Evolutionary conservation across 1,140 invertebrate genomes (phyloP), one percentile per base, ranked within the genome.

Genomic region (Macrotrachela quadricornifera): DNA sequence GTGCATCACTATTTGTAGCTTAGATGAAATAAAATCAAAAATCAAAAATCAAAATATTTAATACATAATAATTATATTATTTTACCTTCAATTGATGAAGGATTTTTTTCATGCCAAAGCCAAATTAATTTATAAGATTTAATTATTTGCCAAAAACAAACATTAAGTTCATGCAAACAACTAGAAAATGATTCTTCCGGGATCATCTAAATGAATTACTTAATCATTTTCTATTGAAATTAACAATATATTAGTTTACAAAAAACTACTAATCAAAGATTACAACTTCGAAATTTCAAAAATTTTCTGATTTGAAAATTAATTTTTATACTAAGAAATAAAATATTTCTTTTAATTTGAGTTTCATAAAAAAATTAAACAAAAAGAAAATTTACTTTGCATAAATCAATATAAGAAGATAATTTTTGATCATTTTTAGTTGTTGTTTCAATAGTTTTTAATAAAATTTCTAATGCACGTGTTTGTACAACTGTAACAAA

Each of bases 401-500:
- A 67, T 16, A 69, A 58, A 50, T 69, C 67, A 40, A 59, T 44
- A 49, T 66, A 69, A 16, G 44, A 45, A 1, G 44, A 17, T 15
- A 17, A n/a, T 10, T 45, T 18, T 45, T 15, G 15, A 1, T 17
- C 18, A 45, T 17, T 45, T 11, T 11, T 17, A 6, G 43, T 15
- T 15, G 9, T 45, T 16, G 15, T 15, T 17, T 16, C 44, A 45
- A 17, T 16, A 10, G 18, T 17, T 15, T 65, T 65, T 11, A 68
- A 58, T 0, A 68, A 64, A 15, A 67, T 65, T 47, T 60, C 63
- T 59, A 86, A 80, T 0, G 86, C 81, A 12, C 79, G 80, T 60
- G 84, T 86, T 59, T 92, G 87, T 49, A 95, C 83, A 0, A 85
- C 82, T 46, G 83, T 88, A 0, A 84, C 82, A 66, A 88, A 90